Conservation (phyloP, 2,888 invertebrate species). For the Cerastis leucographa region DNA sequence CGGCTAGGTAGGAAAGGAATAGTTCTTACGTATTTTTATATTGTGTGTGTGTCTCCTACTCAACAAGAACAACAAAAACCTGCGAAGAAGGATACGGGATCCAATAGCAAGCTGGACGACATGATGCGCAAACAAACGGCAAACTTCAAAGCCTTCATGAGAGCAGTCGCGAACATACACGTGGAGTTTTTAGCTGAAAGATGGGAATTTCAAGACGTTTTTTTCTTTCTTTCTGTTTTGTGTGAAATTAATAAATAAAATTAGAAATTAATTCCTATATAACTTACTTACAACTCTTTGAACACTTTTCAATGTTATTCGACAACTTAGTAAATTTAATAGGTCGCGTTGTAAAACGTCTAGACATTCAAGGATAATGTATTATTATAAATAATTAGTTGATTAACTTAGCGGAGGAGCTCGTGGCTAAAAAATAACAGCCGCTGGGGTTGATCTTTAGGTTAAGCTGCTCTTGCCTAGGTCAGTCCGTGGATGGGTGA, state of each 20-base stretch:
- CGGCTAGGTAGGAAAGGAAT: too few relatives aligned
- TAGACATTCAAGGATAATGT: not conserved
- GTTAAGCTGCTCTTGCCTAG: not conserved
- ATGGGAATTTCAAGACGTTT: too few relatives aligned
- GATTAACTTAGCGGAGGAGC: not conserved
- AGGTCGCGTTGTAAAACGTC: not conserved
- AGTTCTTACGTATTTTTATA: too few relatives aligned
- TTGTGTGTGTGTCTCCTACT: too few relatives aligned
- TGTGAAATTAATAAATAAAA: not conserved
- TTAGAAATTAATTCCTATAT: not conserved
- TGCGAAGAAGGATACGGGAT: too few relatives aligned
- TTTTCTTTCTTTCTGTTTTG: too few relatives aligned
- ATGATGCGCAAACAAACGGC: too few relatives aligned
- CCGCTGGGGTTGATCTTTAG: not conserved
- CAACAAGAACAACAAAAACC: too few relatives aligned
- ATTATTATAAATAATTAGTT: constrained; percentile 8
- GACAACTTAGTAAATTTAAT: not conserved
- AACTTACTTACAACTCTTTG: not conserved
- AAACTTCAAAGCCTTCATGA: too few relatives aligned
- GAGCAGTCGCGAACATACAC: too few relatives aligned
- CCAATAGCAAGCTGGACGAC: too few relatives aligned
- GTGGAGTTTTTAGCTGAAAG: too few relatives aligned
- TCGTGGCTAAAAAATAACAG: not conserved
- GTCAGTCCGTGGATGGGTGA: not conserved
- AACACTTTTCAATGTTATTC: not conserved